Base-by-base conservation (phyloP, 2,797 vertebrate species). In the Lemur catta region DNA sequence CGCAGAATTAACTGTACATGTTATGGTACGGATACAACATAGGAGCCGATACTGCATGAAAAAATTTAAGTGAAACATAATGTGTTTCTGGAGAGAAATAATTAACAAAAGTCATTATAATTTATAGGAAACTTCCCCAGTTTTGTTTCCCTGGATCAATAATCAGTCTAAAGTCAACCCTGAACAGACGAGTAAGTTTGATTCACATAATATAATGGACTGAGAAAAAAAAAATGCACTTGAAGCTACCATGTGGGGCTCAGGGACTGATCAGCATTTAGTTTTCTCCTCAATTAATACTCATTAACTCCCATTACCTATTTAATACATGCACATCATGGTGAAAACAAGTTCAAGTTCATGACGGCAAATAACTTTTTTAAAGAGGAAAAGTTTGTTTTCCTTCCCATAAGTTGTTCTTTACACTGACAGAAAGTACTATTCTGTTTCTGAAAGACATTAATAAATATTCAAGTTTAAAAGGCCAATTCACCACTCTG, bases 391-490 rank as follows among this genome's bases (percentile, higher is more conserved):
- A 69, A 12, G 3, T 7, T 15, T 71, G 24, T 41, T 67, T 97
- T 55, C 41, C 95, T 95, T 26, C 7, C 46, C 28, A 78, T 69
- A 87, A 84, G 22, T 11, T 59, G 28, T 50, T 95, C 33, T 94
- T 85, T 9, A 55, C 41, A 84, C 38, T 74, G 26, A 59, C 50
- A 93, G 65, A 69, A 95, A 93, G 24, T 67, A 38, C 7, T 71
- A 48, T 28, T 28, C 22, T 80, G 52, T 86, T 93, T 50, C 46
- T 87, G 78, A 95, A 96, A 57, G 22, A 30, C 38, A 92, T 2
- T 86, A 80, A 91, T 74, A 96, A 96, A 81, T 65, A 95, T 65
- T 26, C 88, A 94, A 84, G 61, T 84, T 92, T 84, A 89, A 95
- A 89, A 82, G 65, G 41, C 35, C 48, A 96, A 81, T 63, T 92